A percentile compares a stretch with the other conserved stretches of the same genome.
phyloP scores from a whole-genome alignment of 2,113 vertebrate genomes.

The Gila orcuttii region DNA sequence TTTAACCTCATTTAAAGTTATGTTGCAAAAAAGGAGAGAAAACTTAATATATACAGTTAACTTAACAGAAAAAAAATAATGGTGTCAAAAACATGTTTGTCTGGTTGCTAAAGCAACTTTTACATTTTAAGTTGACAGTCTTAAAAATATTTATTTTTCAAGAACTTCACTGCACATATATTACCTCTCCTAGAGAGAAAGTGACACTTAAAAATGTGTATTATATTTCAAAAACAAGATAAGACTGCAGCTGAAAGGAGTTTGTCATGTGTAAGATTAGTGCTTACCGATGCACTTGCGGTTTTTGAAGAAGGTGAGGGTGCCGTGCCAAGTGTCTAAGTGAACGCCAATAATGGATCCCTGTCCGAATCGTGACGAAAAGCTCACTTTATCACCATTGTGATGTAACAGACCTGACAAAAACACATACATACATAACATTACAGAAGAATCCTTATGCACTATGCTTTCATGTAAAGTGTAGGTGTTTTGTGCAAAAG shows the following conservation, averaged over 20 bases:
- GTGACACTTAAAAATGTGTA: background rate
- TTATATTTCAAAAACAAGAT: background rate
- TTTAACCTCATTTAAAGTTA: background rate
- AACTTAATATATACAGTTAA: background rate
- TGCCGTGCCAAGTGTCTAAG: constrained; percentile 95
- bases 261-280: background rate
- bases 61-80: background rate
- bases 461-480: background rate
- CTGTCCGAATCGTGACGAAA: constrained; percentile 93
- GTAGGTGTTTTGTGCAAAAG: background rate
- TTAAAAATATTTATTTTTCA: background rate
- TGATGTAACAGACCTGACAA: constrained; percentile 89
- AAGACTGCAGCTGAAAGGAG: constrained; percentile 51
- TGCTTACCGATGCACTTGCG: constrained; percentile 92
- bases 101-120: background rate
- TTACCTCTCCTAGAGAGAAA: background rate
- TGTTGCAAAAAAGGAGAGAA: background rate
- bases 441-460: background rate
- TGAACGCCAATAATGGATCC: constrained; percentile 98
- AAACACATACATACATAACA: background rate
- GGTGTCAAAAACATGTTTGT: background rate
- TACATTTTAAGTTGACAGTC: background rate
- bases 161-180: no score
- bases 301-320: constrained; percentile 95
- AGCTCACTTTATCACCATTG: constrained; percentile 91